phyloP scores from a whole-genome alignment of 2,113 vertebrate species.

The Sinocyclocheilus anshuiensis region DNA sequence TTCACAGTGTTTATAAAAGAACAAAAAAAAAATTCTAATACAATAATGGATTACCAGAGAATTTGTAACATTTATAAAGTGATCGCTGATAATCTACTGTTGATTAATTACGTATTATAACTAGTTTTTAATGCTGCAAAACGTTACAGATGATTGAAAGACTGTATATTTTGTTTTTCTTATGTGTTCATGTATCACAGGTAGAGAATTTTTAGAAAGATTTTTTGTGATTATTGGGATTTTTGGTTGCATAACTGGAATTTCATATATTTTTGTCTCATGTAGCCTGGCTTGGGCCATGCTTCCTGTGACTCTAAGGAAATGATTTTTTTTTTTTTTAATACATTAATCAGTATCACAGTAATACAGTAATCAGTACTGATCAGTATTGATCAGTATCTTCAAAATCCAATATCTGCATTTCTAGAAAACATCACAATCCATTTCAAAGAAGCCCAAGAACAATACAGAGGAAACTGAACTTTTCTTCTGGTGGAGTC shows the following conservation, averaged over 20 bases:
- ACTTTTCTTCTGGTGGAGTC: not conserved
- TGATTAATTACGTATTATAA: too few species aligned
- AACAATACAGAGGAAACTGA: not conserved
- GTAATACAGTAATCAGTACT: too few species aligned
- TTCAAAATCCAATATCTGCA: not conserved
- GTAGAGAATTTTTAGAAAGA: not conserved
- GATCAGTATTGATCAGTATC: too few species aligned
- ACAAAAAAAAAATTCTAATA: not conserved
- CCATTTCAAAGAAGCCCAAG: not conserved
- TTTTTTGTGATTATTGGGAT: not conserved
- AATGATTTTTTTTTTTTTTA: not conserved
- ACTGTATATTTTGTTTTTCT: not conserved
- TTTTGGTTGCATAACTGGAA: not conserved
- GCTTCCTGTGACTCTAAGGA: not conserved
- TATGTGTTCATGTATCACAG: not conserved
- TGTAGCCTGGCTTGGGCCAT: not conserved
- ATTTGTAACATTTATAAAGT: not conserved
- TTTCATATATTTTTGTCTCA: not conserved
- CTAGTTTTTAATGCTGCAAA: not conserved
- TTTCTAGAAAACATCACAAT: slow-evolving; percentile 8
- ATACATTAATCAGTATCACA: too few species aligned
- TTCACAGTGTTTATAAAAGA: too few species aligned
- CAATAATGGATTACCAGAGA: not conserved
- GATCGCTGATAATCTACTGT: not conserved
- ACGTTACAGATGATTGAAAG: not conserved